Evolutionary conservation across 1,140 invertebrate genomes (phyloP), one percentile per base, ranked within the genome.

Genomic region (Stegodyphus mimosarum): DNA sequence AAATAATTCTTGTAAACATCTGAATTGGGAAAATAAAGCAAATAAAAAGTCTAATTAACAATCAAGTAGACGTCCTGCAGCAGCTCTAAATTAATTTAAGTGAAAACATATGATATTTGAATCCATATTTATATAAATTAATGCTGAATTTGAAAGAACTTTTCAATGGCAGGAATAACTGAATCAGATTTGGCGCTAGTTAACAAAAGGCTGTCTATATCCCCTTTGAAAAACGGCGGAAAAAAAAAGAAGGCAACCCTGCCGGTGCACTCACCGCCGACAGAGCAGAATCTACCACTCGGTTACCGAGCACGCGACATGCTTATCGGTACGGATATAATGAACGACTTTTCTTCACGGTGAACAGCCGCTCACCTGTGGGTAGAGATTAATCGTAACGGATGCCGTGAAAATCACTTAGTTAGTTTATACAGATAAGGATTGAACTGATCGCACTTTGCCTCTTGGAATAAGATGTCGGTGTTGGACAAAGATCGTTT

Each of bases 401-500:
- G 5, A 10, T 6, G 11, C 10, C 67, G 13, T 17, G 10, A 33
- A 11, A 11, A 17, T 33, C 48, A 17, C 11, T 70, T 70, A 10
- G 10, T 18, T 33, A 15, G 13, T 33, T 13, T 18, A 50, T 73
- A 9, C 50, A 11, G 11, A 48, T 18, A 73, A 18, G 50, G 6
- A 15, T 15, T 49, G 48, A 52, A 50, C 7, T 52, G 71, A 51
- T 33, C 15, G 17, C 51, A n/a, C 9, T 71, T 70, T 71, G 9
- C 6, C 13, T 53, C 18, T 52, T 33, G 13, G 52, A 33, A 11
- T 66, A 78, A 50, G 6, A 87, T 83, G 79, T 76, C 79, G 4
- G 50, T 9, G 13, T 53, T 71, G 48, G 86, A 87, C 64, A 78
- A 49, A 17, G 88, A 88, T 76, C 86, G 87, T 18, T 91, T 89